A percentile compares a stretch with the other conserved stretches of the same genome.
These are phyloP conservation scores for Spialia ferax DNA, from an alignment of 2,888 invertebrate genomes.

Conservation along the genomic window DNA sequence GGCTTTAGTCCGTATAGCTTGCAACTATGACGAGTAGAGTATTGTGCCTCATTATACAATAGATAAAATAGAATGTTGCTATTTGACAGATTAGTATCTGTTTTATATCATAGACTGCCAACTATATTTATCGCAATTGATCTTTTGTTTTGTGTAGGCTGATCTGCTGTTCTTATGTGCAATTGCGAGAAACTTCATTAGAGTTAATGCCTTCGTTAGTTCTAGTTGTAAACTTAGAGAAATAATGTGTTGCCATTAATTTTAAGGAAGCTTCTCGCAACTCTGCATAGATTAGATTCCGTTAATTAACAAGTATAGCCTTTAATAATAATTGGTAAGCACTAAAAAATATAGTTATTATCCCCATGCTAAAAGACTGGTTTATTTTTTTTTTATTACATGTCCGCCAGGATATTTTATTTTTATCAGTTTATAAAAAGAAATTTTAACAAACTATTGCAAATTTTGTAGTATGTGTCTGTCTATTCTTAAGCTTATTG, in stretches of 20 bases:
- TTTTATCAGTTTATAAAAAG: background rate
- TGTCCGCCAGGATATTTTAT: background rate
- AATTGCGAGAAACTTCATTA: background rate
- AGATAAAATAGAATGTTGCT: background rate
- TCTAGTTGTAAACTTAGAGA: background rate
- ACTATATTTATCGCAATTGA: background rate
- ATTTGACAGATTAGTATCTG: background rate
- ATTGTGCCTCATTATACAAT: conserved; percentile 2
- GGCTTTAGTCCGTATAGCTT: background rate
- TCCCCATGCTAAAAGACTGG: background rate
- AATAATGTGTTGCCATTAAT: background rate
- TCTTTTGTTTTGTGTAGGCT: background rate
- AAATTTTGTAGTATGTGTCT: too few species aligned
- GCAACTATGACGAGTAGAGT: background rate
- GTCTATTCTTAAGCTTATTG: too few species aligned
- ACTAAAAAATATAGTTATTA: background rate
- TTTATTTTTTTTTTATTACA: background rate
- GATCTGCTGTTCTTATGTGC: background rate
- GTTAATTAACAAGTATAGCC: background rate
- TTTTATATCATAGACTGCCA: background rate
- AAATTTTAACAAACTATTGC: too few species aligned
- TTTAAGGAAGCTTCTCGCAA: background rate
- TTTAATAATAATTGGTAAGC: background rate
- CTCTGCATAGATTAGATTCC: background rate
- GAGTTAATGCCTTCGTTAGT: background rate